Base-by-base conservation (phyloP, 2,888 invertebrate species). In the Amphiduros pacificus region DNA sequence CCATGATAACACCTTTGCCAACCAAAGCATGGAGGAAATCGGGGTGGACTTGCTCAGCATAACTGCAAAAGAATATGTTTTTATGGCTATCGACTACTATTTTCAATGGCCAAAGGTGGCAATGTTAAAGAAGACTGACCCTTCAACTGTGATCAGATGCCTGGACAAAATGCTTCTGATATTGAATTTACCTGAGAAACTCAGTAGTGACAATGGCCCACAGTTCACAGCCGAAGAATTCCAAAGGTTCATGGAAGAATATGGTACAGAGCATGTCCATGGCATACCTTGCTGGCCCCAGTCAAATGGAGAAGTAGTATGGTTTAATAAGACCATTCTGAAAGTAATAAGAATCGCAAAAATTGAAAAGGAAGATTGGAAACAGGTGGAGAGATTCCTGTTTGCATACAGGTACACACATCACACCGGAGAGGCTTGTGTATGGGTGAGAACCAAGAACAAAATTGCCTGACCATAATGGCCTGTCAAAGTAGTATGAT, bases 11-110 rank as follows among this genome's bases (percentile, higher is more conserved):
- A n/a, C n/a, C n/a, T n/a, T n/a, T n/a, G n/a, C n/a, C n/a, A n/a
- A n/a, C n/a, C n/a, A n/a, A n/a, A n/a, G n/a, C n/a, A n/a, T n/a
- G 60, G 27, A 14, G 11, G 59, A 63, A 6, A 14, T 63, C 14
- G 51, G 51, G 22, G 17, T 60, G n/a, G 59, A 63, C 24, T 32
- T 59, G 14, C 27, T 54, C 5, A 36, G 31, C 5, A 44, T 60
- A 5, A 48, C 54, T 3, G 32, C 24, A 3, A 24, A 53, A 24
- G 5, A 55, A 1, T 51, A 60, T 27, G 28, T 60, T 3, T 29
- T 63, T 27, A 60, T 63, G 14, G 26, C 55, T 2, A 31, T 60
- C 2, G 60, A 63, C 44, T 54, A 60, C 26, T 63, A 48, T 54
- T 44, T 48, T 2, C 20, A 57, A 24, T 63, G 48, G 48, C 57